Evolutionary conservation across 2,113 vertebrate species (phyloP).

Genomic region (Bettongia penicillata): DNA sequence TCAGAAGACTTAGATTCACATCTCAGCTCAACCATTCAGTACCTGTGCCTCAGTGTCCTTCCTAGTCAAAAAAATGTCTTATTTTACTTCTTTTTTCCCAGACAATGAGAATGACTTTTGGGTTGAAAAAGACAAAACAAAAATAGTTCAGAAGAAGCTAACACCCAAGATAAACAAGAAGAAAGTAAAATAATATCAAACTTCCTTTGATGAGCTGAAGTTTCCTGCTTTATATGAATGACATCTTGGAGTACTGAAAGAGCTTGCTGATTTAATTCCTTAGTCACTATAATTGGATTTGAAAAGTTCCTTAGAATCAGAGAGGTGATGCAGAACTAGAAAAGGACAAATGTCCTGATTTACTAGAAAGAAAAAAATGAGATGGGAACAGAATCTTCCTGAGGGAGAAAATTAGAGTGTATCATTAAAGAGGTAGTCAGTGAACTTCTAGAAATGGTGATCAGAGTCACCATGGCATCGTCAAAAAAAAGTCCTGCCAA

Average conservation of each 20-base stretch:
- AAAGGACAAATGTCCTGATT: not conserved
- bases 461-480: not conserved
- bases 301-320: not conserved
- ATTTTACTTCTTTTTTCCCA: not conserved
- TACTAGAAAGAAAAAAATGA: not conserved
- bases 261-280: not conserved
- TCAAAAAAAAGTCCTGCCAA: not conserved
- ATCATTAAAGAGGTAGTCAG: not conserved
- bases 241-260: not conserved
- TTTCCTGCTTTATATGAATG: not conserved
- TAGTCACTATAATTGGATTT: not conserved
- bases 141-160: not conserved
- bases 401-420: not conserved
- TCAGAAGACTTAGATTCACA: not conserved
- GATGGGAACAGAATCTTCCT: not conserved
- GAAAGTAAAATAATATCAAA: not conserved
- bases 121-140: not conserved
- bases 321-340: not conserved
- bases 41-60: not conserved
- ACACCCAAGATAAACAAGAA: not conserved
- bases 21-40: not conserved
- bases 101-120: not conserved
- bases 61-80: not conserved
- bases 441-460: not conserved
- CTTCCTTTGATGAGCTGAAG: not conserved